Percentiles rank a stretch among this genome's conserved stretches.
Conservation (phyloP, 2,888 invertebrate species). For the Xiphydria camelus region DNA sequence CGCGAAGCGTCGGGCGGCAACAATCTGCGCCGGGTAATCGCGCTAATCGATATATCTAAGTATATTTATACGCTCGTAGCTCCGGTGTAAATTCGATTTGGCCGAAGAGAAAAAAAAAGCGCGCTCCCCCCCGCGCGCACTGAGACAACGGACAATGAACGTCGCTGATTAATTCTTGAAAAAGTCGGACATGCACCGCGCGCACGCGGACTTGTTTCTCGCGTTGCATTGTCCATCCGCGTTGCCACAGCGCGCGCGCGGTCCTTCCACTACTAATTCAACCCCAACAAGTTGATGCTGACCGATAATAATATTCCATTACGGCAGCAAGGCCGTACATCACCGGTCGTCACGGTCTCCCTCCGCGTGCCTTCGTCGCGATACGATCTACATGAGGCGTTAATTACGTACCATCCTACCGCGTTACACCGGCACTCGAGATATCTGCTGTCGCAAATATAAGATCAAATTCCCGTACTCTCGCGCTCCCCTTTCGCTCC, state of each 20-base stretch:
- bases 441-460: constrained; percentile 39
- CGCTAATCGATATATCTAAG: no score
- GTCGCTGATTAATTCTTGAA: constrained; percentile 26
- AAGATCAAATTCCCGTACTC: constrained; percentile 40
- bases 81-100: neutral
- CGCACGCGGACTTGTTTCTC: constrained; percentile 26
- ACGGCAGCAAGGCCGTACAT: constrained; percentile 51
- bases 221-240: constrained; percentile 24
- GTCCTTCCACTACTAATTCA: constrained; percentile 38
- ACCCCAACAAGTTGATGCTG: constrained; percentile 50
- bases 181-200: constrained; percentile 18
- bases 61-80: no score
- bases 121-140: constrained; percentile 15
- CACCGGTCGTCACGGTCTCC: constrained; percentile 51
- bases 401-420: constrained; percentile 55
- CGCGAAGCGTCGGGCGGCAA: no score
- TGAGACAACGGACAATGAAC: constrained; percentile 16
- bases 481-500: constrained; percentile 6
- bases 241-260: constrained; percentile 21
- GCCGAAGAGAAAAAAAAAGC: neutral
- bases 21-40: no score
- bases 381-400: constrained; percentile 57
- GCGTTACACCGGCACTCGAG: constrained; percentile 53
- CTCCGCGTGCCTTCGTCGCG: constrained; percentile 38
- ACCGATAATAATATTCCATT: constrained; percentile 58